Percentiles rank a stretch among this genome's conserved stretches.
Evolutionary conservation across 2,888 invertebrate species (phyloP).

Genomic region (Falcaria lacertinaria): DNA sequence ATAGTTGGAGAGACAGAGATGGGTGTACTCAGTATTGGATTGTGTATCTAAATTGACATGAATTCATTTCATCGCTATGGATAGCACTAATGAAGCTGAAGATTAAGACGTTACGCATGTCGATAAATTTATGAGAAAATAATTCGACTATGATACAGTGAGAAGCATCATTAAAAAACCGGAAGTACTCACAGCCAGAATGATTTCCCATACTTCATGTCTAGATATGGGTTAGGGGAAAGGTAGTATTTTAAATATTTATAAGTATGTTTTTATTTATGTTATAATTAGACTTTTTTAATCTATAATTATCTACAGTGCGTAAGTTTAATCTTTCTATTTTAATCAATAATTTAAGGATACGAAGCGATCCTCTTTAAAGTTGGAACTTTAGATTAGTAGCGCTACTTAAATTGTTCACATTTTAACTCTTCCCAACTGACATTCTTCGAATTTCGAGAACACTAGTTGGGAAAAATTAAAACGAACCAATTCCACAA

Average conservation of each 20-base stretch:
- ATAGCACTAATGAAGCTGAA: conserved; percentile 21
- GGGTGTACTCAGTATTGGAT: conserved; percentile 16
- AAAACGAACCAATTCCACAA: conserved; percentile 43
- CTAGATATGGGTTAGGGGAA: conserved; percentile 72
- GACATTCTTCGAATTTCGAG: conserved; percentile 7
- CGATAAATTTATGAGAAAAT: conserved; percentile 48
- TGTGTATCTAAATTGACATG: conserved; percentile 48
- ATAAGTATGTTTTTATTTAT: conserved; percentile 35
- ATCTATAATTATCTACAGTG: conserved; percentile 76
- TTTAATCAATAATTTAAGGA: conserved; percentile 61
- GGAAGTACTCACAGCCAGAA: conserved; percentile 76
- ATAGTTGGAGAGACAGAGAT: conserved; percentile 20
- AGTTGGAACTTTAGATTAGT: conserved; percentile 64
- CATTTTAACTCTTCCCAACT: conserved; percentile 27
- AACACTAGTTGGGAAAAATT: conserved; percentile 24
- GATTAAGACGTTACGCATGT: conserved; percentile 21
- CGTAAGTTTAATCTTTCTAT: conserved; percentile 71
- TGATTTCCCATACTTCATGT: conserved; percentile 71
- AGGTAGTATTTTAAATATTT: conserved; percentile 53
- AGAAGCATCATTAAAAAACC: conserved; percentile 60
- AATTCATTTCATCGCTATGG: conserved; percentile 25
- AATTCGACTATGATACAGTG: conserved; percentile 19
- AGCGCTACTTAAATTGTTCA: conserved; percentile 51
- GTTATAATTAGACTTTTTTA: conserved; percentile 63
- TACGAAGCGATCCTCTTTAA: conserved; percentile 57